These are phyloP conservation scores for Channa maculata DNA, from an alignment of 2,113 vertebrate species.

Conservation along the genomic window DNA sequence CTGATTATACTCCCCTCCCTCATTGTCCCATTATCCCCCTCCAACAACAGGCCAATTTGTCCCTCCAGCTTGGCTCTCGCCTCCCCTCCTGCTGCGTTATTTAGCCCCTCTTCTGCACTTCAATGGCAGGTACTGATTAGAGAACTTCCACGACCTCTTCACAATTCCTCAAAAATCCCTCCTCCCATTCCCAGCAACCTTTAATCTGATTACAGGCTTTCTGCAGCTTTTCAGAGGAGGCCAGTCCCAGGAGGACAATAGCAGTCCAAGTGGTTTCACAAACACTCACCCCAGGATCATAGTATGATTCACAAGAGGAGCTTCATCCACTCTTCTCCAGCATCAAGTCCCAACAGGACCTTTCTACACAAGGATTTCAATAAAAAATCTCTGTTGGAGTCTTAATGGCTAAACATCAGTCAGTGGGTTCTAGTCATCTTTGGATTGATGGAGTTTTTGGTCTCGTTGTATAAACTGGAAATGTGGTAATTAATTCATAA, in stretches of 20 bases:
- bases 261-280: conserved; percentile 84
- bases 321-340: conserved; percentile 57
- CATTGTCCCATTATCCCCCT: conserved; percentile 83
- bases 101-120: conserved; percentile 91
- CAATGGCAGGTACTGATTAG: conserved; percentile 96
- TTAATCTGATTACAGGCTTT: conserved; percentile 99
- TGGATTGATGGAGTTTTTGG: too few species aligned
- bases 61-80: conserved; percentile 83
- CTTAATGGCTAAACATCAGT: too few species aligned
- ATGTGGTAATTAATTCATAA: too few species aligned
- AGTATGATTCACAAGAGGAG: conserved; percentile 79
- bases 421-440: conserved; percentile 3
- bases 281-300: conserved; percentile 80
- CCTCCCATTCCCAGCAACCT: conserved; percentile 83
- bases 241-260: conserved; percentile 82
- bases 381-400: conserved; percentile 60
- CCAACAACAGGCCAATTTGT: conserved; percentile 90
- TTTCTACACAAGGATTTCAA: conserved; percentile 57
- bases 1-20: conserved; percentile 79
- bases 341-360: conserved; percentile 59
- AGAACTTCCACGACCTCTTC: conserved; percentile 82
- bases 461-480: too few species aligned
- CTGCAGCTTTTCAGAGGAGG: conserved; percentile 86
- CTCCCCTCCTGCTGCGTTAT: conserved; percentile 89
- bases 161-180: conserved; percentile 72